These are phyloP conservation scores for Buphagus erythrorhynchus DNA, from an alignment of 2,797 vertebrate genomes.

Conservation along the genomic window DNA sequence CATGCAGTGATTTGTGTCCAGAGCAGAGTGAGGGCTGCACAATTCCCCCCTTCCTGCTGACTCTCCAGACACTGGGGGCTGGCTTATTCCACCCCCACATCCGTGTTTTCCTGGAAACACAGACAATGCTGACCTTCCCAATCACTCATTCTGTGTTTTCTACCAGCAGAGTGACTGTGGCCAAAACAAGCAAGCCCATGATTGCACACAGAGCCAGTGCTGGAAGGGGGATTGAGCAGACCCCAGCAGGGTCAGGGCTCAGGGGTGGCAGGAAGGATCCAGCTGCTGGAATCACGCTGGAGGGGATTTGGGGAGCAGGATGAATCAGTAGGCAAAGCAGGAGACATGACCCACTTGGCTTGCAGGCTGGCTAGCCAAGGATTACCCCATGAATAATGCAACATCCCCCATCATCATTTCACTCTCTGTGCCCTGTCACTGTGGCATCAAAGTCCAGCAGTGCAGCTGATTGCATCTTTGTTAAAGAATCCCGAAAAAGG, in stretches of 20 bases:
- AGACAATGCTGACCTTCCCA: neutral
- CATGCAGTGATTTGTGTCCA: neutral
- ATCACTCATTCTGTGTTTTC: neutral
- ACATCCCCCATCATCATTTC: neutral
- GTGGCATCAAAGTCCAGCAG: neutral
- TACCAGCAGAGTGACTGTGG: neutral
- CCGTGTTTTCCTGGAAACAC: neutral
- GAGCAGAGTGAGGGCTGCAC: neutral
- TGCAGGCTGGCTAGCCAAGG: neutral
- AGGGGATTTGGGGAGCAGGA: neutral
- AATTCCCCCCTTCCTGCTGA: neutral
- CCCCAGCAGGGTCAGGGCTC: neutral
- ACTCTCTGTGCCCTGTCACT: neutral
- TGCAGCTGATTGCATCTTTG: neutral
- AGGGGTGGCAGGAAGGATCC: neutral
- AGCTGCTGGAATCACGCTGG: neutral
- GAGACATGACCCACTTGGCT: neutral
- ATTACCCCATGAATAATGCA: neutral
- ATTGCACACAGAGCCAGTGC: neutral
- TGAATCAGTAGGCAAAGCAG: conserved; percentile 28
- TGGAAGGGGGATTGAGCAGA: neutral
- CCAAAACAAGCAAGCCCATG: neutral
- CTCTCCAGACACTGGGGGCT: neutral
- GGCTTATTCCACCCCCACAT: neutral
- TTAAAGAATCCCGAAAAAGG: neutral